Conservation (phyloP, 2,113 vertebrate genomes). For the Pelusios castaneus region DNA sequence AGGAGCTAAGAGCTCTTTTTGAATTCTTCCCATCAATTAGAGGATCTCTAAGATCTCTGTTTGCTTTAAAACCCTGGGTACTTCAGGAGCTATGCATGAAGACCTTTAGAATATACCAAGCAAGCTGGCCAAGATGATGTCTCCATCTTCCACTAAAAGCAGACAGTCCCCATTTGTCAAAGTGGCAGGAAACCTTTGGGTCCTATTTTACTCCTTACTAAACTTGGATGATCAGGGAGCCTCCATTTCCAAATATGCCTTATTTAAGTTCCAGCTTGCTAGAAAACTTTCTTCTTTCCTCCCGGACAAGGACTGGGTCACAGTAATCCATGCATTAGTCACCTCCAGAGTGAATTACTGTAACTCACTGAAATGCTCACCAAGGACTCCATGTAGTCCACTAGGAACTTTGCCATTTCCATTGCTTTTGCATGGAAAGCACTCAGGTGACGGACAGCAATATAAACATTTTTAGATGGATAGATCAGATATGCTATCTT, state of each 20-base stretch:
- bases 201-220: neutral
- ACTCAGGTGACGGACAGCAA: neutral
- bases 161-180: neutral
- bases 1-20: neutral
- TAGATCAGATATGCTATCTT: neutral
- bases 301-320: neutral
- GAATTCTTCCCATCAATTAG: neutral
- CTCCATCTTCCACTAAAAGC: neutral
- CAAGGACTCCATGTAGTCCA: neutral
- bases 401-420: neutral
- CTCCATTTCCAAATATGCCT: neutral
- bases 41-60: neutral
- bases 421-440: neutral
- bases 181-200: neutral
- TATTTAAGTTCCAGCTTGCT: neutral
- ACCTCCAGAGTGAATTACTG: neutral
- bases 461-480: neutral
- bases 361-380: neutral
- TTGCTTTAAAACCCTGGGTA: neutral
- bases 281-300: neutral
- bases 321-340: neutral
- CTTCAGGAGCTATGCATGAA: neutral
- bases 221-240: neutral
- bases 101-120: neutral
- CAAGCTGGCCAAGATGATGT: neutral